Evolutionary conservation across 2,888 invertebrate species (phyloP), one percentile per base, ranked within the genome.

Genomic region (Apodemia zela): DNA sequence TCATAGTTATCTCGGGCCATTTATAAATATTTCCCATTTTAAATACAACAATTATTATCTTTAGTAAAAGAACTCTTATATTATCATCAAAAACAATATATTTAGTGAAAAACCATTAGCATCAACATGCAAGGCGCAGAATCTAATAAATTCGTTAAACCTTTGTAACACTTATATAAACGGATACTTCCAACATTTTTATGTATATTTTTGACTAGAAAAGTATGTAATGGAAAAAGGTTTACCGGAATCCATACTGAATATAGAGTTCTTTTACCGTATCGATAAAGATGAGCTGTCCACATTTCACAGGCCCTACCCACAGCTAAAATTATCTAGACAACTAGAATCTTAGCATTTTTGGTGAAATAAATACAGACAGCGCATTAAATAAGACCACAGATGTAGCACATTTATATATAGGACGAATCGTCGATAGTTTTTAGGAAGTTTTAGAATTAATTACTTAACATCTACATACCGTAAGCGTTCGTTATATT

Each of bases 401-500:
- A 67, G 63, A 69, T 66, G 67, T 70, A 65, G 64, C 65, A 68
- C 57, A 63, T 65, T 62, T 66, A 65, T 64, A 64, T 67, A 72
- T 67, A 81, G 86, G 84, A 87, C 85, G 84, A 80, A 81, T 81
- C 69, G 74, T 76, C 79, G 77, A 79, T 77, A 78, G 75, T 73
- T 72, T 79, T 78, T 76, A 78, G 76, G 78, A 79, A 72, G 74
- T 71, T 78, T 78, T 75, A 79, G 77, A 80, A 79, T 75, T 73
- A 76, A 69, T 81, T 80, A 76, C 75, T 78, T 82, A 82, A 73
- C 64, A 67, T 63, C 67, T 67, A 70, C 63, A 74, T 73, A 69
- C 71, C 71, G 71, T 80, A 87, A 86, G 85, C 85, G 75, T 85
- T 81, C 74, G 73, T 74, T 77, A 77, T 74, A 76, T 83, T 79